Conservation (phyloP, 1,140 invertebrate species). For the Magallana ariakensis region DNA sequence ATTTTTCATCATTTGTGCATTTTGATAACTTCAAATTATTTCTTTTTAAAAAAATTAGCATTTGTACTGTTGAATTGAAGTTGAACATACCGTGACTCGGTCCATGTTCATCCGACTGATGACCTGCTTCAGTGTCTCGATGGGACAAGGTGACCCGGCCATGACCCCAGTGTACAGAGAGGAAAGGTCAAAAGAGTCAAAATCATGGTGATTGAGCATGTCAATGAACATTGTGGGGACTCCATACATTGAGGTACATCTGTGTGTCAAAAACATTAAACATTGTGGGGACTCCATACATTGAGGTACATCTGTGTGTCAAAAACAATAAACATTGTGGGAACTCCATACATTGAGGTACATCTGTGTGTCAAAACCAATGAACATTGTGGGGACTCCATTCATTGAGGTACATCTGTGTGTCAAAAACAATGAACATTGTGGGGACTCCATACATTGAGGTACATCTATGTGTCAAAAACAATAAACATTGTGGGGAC, state of each 20-base stretch:
- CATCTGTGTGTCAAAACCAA: conserved; percentile 82
- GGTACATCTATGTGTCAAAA: conserved; percentile 84
- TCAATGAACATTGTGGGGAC: conserved; percentile 99
- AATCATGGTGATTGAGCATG: conserved; percentile 82
- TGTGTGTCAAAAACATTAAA: conserved; percentile 83
- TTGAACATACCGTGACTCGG: conserved; percentile 72
- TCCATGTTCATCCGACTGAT: conserved; percentile 74
- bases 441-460: conserved; percentile 95
- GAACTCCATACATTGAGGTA: conserved; percentile 91
- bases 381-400: conserved; percentile 97
- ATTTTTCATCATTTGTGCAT: too few relatives aligned
- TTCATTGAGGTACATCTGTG: conserved; percentile 86
- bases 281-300: conserved; percentile 98
- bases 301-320: conserved; percentile 84
- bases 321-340: conserved; percentile 91
- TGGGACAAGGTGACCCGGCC: conserved; percentile 78
- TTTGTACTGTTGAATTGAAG: too few relatives aligned
- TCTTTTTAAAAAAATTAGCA: too few relatives aligned
- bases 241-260: conserved; percentile 89
- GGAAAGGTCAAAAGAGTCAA: conserved; percentile 77
- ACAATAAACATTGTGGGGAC: conserved; percentile 94
- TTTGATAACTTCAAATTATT: too few relatives aligned
- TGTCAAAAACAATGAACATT: conserved; percentile 86
- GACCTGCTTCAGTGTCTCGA: conserved; percentile 75
- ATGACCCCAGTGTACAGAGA: conserved; percentile 80